These are phyloP conservation scores for Mormyrus iriodes DNA, from an alignment of 2,113 vertebrate species.

Conservation along the genomic window DNA sequence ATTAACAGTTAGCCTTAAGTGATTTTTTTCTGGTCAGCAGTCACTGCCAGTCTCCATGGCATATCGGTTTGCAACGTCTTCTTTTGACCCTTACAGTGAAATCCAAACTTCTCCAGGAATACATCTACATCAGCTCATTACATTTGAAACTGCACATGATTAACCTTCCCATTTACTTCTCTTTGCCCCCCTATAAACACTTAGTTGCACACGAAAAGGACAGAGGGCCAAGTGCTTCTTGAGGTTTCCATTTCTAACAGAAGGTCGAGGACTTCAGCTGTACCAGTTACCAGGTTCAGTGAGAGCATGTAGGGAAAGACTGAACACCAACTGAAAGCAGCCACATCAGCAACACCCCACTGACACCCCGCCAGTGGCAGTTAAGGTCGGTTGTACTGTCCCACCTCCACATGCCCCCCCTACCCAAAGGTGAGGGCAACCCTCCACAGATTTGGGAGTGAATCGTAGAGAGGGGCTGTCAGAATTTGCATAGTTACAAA, in stretches of 20 bases:
- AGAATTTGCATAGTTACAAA: conserved; percentile 14
- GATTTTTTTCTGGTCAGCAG: not conserved
- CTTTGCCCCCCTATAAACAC: not conserved
- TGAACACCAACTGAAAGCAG: not conserved
- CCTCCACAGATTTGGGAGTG: not conserved
- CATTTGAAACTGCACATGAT: not conserved
- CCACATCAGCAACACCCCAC: not conserved
- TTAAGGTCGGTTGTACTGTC: not conserved
- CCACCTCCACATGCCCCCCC: not conserved
- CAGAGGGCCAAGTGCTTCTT: not conserved
- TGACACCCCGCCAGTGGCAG: not conserved
- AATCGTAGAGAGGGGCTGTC: not conserved
- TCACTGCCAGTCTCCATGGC: not conserved
- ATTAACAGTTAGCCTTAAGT: not conserved
- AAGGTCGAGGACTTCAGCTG: not conserved
- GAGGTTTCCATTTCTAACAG: not conserved
- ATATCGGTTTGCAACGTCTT: not conserved
- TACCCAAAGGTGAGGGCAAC: not conserved
- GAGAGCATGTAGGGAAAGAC: not conserved
- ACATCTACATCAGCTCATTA: not conserved
- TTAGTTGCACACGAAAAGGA: not conserved
- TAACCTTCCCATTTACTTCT: not conserved
- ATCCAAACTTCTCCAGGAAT: not conserved
- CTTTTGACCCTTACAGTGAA: not conserved
- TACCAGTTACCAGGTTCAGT: not conserved